phyloP scores from a whole-genome alignment of 2,888 invertebrate genomes.

The Colostygia pectinataria region DNA sequence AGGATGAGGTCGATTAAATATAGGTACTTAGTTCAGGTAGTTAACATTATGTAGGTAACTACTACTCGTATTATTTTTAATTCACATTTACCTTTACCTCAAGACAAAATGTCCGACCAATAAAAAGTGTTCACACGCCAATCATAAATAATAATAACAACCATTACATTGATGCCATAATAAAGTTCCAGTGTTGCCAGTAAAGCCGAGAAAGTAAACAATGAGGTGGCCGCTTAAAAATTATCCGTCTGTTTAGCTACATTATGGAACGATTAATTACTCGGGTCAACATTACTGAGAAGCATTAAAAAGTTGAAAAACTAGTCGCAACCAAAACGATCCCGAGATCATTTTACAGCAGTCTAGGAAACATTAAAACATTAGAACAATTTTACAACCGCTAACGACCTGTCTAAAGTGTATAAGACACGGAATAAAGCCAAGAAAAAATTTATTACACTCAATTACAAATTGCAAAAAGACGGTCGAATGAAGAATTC shows the following conservation, averaged over 20 bases:
- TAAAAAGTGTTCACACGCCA: constrained; percentile 66
- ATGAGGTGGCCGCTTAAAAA: constrained; percentile 49
- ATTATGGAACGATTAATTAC: constrained; percentile 71
- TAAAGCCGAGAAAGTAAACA: constrained; percentile 56
- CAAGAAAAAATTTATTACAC: constrained; percentile 76
- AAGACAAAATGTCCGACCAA: constrained; percentile 46
- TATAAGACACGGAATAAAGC: constrained; percentile 62
- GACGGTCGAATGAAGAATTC: constrained; percentile 62
- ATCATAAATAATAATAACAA: constrained; percentile 67
- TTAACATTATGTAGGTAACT: constrained; percentile 3
- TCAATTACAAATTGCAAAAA: constrained; percentile 78
- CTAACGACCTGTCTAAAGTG: constrained; percentile 56
- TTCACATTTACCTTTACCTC: neutral
- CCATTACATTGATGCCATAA: constrained; percentile 62
- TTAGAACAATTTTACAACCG: constrained; percentile 58
- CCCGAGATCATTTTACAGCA: constrained; percentile 54
- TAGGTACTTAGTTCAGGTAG: neutral
- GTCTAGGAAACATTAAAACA: constrained; percentile 65
- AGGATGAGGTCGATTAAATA: constrained; percentile 37
- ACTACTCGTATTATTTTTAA: constrained; percentile 4
- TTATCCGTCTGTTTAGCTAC: constrained; percentile 49
- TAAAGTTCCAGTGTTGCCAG: constrained; percentile 53
- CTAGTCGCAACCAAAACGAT: constrained; percentile 57
- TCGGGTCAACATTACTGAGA: constrained; percentile 55
- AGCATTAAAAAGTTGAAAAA: constrained; percentile 64